Conservation (phyloP, 1,140 invertebrate genomes). For the Euglossa dilemma region DNA sequence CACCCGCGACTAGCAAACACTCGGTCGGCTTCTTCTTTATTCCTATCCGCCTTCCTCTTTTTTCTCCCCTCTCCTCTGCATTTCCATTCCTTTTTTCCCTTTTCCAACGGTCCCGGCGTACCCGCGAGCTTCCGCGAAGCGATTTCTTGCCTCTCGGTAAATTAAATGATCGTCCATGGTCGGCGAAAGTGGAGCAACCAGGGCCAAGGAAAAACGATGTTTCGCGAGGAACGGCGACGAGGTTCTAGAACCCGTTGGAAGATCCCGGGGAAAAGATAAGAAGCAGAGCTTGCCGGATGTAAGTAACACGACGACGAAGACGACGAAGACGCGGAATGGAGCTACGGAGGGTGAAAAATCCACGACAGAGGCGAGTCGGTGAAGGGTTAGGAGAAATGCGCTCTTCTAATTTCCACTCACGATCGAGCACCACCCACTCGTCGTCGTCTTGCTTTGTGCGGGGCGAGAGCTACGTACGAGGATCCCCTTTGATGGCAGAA, state of each 20-base stretch:
- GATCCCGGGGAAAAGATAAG: conserved; percentile 18
- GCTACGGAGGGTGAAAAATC: background rate
- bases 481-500: background rate
- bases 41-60: background rate
- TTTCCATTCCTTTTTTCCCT: background rate
- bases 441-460: background rate
- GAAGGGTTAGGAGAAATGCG: background rate
- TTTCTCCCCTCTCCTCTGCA: background rate
- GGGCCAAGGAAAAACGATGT: conserved; percentile 45
- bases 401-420: conserved; percentile 27
- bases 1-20: background rate
- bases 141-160: conserved; percentile 53
- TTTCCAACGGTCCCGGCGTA: background rate
- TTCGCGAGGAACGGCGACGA: background rate
- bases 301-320: background rate
- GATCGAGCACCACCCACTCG: background rate
- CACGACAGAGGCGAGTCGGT: too few species aligned
- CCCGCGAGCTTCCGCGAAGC: conserved; percentile 35
- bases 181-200: conserved; percentile 54
- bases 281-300: background rate
- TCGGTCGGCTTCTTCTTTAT: background rate
- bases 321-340: background rate
- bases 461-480: background rate
- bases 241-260: background rate
- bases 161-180: conserved; percentile 52